Base-by-base conservation (phyloP, 1,140 invertebrate species). In the Cyclina sinensis region DNA sequence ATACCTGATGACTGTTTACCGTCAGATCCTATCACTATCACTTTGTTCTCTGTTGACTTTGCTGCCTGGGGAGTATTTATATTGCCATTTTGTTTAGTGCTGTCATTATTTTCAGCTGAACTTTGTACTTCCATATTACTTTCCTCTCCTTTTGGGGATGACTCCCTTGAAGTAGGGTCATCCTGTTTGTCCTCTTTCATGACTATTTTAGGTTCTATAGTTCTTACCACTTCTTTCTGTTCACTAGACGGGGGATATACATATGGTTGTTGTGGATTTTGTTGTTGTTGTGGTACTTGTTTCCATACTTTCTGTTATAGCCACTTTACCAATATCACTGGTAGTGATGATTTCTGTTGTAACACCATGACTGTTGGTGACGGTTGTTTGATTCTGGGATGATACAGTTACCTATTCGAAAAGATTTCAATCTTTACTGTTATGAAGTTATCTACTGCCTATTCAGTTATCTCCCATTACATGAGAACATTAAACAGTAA, bases 211-310 rank as follows among this genome's bases (percentile, higher is more conserved):
- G 85, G 85, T 70, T 87, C 74, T 1, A 90, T 88, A 21, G 92
- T 89, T 88, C 84, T 91, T 0, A 90, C 46, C 12, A 87, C 76
- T 30, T 43, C 73, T 54, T 59, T 78, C 4, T 39, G 32, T n/a
- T 87, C 85, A n/a, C 37, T 24, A 46, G 85, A 48, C 7, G 85
- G n/a, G 85, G 1, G 85, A 65, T 4, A 78, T 24, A 39, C 57
- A n/a, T 12, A 87, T n/a, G n/a, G 76, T 68, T n/a, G 74, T 79
- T 18, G 57, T 54, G 37, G 85, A 80, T 46, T 39, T 82, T 48
- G 88, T 90, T 16, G 92, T 91, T 0, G 92, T 92, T 21, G 91
- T 91, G 80, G 92, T 94, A 27, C 86, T 87, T 9, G 91, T 90
- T 68, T 88, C 82, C 14, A 91, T 62, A 70, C 83, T 90, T 86